Evolutionary conservation across 2,113 vertebrate species (phyloP).

Genomic region (Cololabis saira): DNA sequence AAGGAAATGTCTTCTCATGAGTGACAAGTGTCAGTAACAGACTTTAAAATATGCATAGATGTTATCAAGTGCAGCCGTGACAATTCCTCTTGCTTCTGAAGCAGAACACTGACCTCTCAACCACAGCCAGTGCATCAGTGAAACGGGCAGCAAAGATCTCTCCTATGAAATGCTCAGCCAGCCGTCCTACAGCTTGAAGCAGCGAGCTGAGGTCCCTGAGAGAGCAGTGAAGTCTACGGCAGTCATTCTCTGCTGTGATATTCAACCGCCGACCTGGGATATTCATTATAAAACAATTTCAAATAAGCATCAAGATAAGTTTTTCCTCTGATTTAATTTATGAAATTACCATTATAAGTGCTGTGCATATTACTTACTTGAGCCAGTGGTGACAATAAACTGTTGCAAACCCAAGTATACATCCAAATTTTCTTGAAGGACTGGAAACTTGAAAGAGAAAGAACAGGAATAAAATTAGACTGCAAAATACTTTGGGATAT

Average conservation of each 20-base stretch:
- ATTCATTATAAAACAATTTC: no score
- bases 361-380: constrained; percentile 81
- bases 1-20: background rate
- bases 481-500: background rate
- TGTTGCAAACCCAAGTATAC: constrained; percentile 97
- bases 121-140: constrained; percentile 90
- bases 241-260: constrained; percentile 95
- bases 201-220: constrained; percentile 94
- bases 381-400: constrained; percentile 89
- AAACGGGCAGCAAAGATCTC: constrained; percentile 92
- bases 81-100: background rate
- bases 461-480: constrained; percentile 1
- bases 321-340: background rate
- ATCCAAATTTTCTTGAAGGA: constrained; percentile 96
- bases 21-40: no score
- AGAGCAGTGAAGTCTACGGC: constrained; percentile 93
- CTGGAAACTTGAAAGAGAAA: constrained; percentile 87
- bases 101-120: constrained; percentile 87
- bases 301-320: background rate
- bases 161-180: constrained; percentile 94
- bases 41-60: no score
- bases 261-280: constrained; percentile 92
- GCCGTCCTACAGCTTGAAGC: constrained; percentile 92
- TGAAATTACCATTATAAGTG: background rate
- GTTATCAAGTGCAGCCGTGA: no score